phyloP scores from a whole-genome alignment of 2,888 invertebrate genomes.

The Tortrix viridana region DNA sequence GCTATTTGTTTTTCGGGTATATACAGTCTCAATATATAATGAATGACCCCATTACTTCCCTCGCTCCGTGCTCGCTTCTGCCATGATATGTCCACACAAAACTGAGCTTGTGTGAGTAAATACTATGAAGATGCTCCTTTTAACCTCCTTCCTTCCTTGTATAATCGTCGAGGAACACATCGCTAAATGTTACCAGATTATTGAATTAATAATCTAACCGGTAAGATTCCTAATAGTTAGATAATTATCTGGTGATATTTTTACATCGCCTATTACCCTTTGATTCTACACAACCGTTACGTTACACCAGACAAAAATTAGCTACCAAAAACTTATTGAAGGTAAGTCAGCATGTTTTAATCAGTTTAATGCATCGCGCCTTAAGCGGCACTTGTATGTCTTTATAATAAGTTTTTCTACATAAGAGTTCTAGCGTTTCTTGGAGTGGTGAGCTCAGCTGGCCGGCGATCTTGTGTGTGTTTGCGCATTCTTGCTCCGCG shows the following conservation, averaged over 20 bases:
- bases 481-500: conserved; percentile 67
- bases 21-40: too few relatives aligned
- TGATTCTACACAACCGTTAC: neutral
- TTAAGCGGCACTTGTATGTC: conserved; percentile 12
- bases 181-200: too few relatives aligned
- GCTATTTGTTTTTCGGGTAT: too few relatives aligned
- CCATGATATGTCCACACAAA: too few relatives aligned
- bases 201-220: too few relatives aligned
- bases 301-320: conserved; percentile 33
- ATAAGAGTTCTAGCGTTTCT: conserved; percentile 30
- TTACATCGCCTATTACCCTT: neutral
- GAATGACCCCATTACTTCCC: too few relatives aligned
- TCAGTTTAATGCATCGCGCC: conserved; percentile 19
- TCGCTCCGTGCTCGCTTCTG: too few relatives aligned
- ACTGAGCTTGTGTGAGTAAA: too few relatives aligned
- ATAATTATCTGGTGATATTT: conserved; percentile 11
- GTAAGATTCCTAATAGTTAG: too few relatives aligned
- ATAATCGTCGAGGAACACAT: too few relatives aligned
- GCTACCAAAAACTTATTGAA: conserved; percentile 17
- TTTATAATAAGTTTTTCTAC: conserved; percentile 37
- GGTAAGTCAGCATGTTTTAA: conserved; percentile 33
- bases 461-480: conserved; percentile 82
- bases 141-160: too few relatives aligned
- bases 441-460: conserved; percentile 72
- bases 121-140: too few relatives aligned